phyloP scores from a whole-genome alignment of 1,140 invertebrate species.

The Chelonus insularis region DNA sequence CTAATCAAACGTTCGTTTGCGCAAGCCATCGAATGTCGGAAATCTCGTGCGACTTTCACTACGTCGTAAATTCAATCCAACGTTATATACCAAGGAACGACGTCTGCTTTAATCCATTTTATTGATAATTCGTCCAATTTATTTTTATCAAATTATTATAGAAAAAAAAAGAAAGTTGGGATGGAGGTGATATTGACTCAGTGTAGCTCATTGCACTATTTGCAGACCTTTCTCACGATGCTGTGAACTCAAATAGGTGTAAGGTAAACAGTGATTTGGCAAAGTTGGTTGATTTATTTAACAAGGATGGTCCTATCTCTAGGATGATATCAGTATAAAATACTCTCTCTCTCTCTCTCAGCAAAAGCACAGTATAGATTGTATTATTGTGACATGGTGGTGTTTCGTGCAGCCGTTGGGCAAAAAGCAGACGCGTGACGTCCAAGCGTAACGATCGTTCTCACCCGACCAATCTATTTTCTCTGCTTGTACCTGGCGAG shows the following conservation, averaged over 20 bases:
- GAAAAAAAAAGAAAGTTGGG: too few species aligned
- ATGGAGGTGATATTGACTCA: too few species aligned
- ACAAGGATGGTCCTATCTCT: neutral
- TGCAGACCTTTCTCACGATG: too few species aligned
- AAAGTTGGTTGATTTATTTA: neutral
- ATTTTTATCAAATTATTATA: neutral
- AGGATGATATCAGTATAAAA: neutral
- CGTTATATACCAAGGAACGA: neutral
- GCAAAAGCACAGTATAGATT: neutral
- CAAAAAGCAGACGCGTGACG: slow-evolving; percentile 27
- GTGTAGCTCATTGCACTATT: too few species aligned
- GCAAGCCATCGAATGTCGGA: slow-evolving; percentile 15
- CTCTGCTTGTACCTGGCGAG: slow-evolving; percentile 6
- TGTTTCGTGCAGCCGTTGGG: slow-evolving; percentile 14
- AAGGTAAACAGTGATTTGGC: neutral
- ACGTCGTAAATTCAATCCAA: slow-evolving; percentile 1
- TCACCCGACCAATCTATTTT: slow-evolving; percentile 27
- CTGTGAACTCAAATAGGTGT: neutral
- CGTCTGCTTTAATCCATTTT: slow-evolving; percentile 1
- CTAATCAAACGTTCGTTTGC: slow-evolving; percentile 26
- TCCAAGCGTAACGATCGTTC: slow-evolving; percentile 24
- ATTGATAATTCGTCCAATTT: neutral
- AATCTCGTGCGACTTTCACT: neutral
- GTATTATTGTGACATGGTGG: slow-evolving; percentile 6
- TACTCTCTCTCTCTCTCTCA: too few species aligned